phyloP scores from a whole-genome alignment of 2,113 vertebrate genomes.

The Eptatretus burgeri region DNA sequence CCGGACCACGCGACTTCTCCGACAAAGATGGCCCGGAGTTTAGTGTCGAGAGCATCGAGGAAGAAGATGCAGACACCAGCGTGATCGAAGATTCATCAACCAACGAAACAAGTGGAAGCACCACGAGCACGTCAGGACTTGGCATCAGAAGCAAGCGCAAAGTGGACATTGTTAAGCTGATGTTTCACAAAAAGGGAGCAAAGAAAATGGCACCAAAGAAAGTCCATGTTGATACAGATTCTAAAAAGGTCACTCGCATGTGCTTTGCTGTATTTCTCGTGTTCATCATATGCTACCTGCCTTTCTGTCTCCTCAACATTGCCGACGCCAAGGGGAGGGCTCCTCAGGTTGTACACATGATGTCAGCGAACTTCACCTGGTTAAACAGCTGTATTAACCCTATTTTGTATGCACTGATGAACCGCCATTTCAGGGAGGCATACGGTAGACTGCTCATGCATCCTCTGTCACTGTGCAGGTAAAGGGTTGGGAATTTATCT shows the following conservation, averaged over 20 bases:
- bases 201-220: not conserved
- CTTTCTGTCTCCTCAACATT: constrained; percentile 7
- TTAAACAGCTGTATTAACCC: constrained; percentile 8
- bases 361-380: constrained; percentile 6
- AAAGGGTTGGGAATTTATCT: no score
- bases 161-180: no score
- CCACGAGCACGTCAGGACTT: no score
- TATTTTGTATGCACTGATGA: constrained; percentile 6
- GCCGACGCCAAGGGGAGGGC: no score
- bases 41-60: no score
- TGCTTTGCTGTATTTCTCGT: constrained; percentile 6
- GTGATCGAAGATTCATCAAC: no score
- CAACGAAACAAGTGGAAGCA: no score
- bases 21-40: no score
- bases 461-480: not conserved
- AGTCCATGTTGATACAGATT: not conserved
- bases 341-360: not conserved
- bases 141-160: no score
- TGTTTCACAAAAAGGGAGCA: not conserved
- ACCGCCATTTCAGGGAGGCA: constrained; percentile 7
- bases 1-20: no score
- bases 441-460: not conserved
- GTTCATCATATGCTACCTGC: constrained; percentile 5
- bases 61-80: no score
- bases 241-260: not conserved